phyloP scores from a whole-genome alignment of 2,888 invertebrate species.

The Aspidiotus destructor region DNA sequence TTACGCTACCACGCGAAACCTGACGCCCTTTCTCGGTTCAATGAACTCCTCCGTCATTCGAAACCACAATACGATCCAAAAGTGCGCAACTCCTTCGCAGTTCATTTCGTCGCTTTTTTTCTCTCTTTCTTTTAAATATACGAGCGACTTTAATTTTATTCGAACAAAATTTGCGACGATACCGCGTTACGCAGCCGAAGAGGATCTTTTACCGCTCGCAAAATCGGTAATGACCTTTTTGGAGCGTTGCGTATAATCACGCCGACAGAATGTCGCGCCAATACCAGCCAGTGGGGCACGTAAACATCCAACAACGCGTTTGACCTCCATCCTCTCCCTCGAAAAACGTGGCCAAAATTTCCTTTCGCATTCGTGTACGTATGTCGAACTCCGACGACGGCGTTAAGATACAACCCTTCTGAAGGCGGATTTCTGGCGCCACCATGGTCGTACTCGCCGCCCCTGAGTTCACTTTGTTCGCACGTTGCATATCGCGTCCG shows the following conservation, averaged over 20 bases:
- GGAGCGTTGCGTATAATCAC: constrained; percentile 12
- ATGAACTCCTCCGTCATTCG: too few species aligned
- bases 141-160: too few species aligned
- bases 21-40: too few species aligned
- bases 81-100: constrained; percentile 7
- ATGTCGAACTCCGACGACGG: constrained; percentile 11
- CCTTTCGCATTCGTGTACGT: background rate
- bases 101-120: constrained; percentile 22
- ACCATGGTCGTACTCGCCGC: constrained; percentile 1
- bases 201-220: background rate
- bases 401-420: constrained; percentile 18
- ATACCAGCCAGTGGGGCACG: constrained; percentile 31
- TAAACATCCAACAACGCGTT: constrained; percentile 25
- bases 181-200: background rate
- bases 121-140: background rate
- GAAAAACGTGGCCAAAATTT: background rate
- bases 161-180: too few species aligned
- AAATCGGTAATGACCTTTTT: constrained; percentile 1
- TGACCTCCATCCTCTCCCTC: constrained; percentile 20
- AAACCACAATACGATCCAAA: background rate
- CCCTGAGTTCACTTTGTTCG: too few species aligned
- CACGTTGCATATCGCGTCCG: too few species aligned
- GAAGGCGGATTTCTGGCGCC: constrained; percentile 24
- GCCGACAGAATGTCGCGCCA: constrained; percentile 32
- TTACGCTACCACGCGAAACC: too few species aligned